Conservation (phyloP, 1,140 invertebrate genomes). For the Delia radicum region DNA sequence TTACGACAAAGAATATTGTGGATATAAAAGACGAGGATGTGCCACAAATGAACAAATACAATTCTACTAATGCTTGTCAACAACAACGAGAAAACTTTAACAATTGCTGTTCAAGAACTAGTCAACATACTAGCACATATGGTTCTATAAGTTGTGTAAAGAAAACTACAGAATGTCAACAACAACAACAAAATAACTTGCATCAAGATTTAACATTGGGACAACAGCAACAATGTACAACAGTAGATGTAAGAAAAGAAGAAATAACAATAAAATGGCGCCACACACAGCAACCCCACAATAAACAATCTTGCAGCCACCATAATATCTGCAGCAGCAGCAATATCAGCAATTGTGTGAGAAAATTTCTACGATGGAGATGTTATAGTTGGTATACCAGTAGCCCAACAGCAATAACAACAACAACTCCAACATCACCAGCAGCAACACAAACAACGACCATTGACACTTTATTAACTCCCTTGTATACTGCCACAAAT, state of each 20-base stretch:
- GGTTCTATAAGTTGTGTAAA: neutral
- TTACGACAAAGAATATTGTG: neutral
- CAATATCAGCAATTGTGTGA: neutral
- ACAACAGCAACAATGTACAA: neutral
- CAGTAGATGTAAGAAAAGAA: neutral
- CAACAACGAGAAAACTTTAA: neutral
- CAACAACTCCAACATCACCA: neutral
- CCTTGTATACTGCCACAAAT: neutral
- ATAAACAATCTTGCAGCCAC: no score
- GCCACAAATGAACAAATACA: constrained; percentile 13
- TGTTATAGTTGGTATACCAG: no score
- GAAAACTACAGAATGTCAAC: neutral
- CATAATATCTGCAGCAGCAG: constrained; percentile 9
- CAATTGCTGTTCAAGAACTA: neutral
- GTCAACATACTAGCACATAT: neutral
- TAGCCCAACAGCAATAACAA: neutral
- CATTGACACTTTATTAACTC: constrained; percentile 31
- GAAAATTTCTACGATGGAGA: no score
- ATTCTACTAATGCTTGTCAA: neutral
- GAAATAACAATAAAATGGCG: constrained; percentile 9
- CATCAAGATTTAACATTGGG: constrained; percentile 22
- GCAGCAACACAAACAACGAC: constrained; percentile 33
- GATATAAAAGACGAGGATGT: neutral
- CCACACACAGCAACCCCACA: constrained; percentile 12
- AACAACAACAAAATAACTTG: neutral